Evolutionary conservation across 1,140 invertebrate genomes (phyloP), one percentile per base, ranked within the genome.

Genomic region (Himalopsyche phryganea): DNA sequence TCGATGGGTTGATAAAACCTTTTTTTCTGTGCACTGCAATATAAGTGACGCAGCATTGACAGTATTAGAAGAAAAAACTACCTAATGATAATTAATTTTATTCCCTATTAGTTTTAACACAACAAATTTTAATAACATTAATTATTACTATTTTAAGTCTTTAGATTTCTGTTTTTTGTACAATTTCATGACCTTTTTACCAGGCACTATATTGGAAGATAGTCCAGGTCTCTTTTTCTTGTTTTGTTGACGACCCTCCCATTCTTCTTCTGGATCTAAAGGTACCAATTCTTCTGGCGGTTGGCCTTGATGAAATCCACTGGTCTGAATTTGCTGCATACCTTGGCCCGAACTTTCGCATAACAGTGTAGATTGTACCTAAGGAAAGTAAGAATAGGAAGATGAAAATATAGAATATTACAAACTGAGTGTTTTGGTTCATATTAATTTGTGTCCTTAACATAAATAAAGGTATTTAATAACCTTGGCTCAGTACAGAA

Each of bases 161-260:
- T 61, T 42, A 35, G 41, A 51, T 48, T 55, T 77, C 59, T 75
- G 71, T 60, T 73, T 65, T 65, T 84, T 83, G 66, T 90, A 91
- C 70, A 86, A 81, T 73, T 90, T 90, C 68, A 93, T 81, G 6
- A 92, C 89, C 78, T 88, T 91, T 68, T 94, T 91, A 6, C 90
- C 85, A 33, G 92, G 92, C 19, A 90, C 75, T 14, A 96, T 68
- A n/a, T 77, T 80, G 67, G 91, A 83, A 10, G 83, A 81, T 2
- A 96, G 68, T 0, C 92, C 92, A 49, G 89, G 87, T 57, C 89
- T 72, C 66, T 90, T 92, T 65, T 66, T 83, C 84, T 63, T 76
- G 84, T 66, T 80, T 78, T 47, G 76, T 77, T 50, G 74, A 67
- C 44, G 46, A 28, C 80, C 80, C 63, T 85, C 82, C 65, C 81